Evolutionary conservation across 1,140 invertebrate genomes (phyloP), one percentile per base, ranked within the genome.

Genomic region (Nebria ingens): DNA sequence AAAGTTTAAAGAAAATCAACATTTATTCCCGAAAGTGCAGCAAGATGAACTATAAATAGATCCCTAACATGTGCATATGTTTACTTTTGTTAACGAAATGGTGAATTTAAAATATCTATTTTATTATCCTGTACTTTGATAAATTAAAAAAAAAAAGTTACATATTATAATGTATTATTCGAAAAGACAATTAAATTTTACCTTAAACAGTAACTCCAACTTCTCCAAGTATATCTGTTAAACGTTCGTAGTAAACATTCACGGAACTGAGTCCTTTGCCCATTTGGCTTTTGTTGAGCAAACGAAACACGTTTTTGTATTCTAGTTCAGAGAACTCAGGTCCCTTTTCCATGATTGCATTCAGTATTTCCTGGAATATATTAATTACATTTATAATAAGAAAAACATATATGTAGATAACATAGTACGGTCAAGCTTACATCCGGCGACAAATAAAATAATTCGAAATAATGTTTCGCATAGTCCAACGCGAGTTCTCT

Each of bases 391-490:
- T 21, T 9, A 19, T 53, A 49, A 21, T 49, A 19, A 19, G 2
- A 20, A 53, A 59, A 21, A 54, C 22, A 54, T 56, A 19, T 59
- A 42, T 19, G 19, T n/a, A 45, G n/a, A 54, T 21, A 45, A 19
- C 1, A n/a, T n/a, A n/a, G n/a, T n/a, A n/a, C n/a, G n/a, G n/a
- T n/a, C n/a, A n/a, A 42, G 40, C 25, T 70, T 71, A 87, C 89
- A 68, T 94, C 89, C 1, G 88, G 87, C 29, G 84, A 82, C 59
- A 86, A 79, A 62, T 89, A 87, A 53, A 97, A 84, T 42, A 97
- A 73, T 65, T 95, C 90, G 68, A 90, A 92, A 73, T 93, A 96
- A 62, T 88, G 83, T 59, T 89, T 76, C 0, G 93, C 93, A 68
- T 91, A 81, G 73, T 93, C 89, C n/a, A 93, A 71, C 38, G 90